Evolutionary conservation across 2,113 vertebrate genomes (phyloP).

Genomic region (Loxodonta africana): DNA sequence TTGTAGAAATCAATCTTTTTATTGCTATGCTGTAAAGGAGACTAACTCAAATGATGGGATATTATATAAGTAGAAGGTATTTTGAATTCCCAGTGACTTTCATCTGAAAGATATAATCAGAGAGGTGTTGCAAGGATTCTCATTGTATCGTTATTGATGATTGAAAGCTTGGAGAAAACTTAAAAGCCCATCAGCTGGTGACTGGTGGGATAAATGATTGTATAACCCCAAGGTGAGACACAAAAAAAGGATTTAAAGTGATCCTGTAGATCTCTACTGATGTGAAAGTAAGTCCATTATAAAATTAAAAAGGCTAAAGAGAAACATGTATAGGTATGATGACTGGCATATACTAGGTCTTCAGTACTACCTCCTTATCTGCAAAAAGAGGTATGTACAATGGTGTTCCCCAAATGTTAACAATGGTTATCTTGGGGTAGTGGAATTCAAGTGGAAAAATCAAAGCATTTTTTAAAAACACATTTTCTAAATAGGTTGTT

Average conservation of each 20-base stretch:
- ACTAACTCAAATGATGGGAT: neutral
- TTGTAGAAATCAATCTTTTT: neutral
- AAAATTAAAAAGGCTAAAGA: conserved; percentile 25
- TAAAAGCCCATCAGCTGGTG: neutral
- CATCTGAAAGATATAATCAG: conserved; percentile 26
- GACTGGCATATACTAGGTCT: neutral
- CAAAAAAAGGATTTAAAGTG: neutral
- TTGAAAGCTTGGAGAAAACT: neutral
- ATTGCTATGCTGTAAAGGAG: neutral
- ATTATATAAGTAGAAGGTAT: neutral
- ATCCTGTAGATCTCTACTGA: neutral
- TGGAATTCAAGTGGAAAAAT: neutral
- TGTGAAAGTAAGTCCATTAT: conserved; percentile 9
- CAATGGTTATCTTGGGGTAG: neutral
- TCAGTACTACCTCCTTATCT: neutral
- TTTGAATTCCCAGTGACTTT: conserved; percentile 48
- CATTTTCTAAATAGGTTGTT: conserved; percentile 25
- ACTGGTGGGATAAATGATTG: neutral
- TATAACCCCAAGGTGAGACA: neutral
- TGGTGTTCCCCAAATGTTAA: conserved; percentile 5
- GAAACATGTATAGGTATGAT: neutral
- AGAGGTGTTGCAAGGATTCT: neutral
- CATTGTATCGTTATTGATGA: neutral
- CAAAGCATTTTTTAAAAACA: neutral
- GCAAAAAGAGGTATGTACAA: neutral